Evolutionary conservation across 2,113 vertebrate species (phyloP), one percentile per base, ranked within the genome.

Genomic region (Elephas maximus): DNA sequence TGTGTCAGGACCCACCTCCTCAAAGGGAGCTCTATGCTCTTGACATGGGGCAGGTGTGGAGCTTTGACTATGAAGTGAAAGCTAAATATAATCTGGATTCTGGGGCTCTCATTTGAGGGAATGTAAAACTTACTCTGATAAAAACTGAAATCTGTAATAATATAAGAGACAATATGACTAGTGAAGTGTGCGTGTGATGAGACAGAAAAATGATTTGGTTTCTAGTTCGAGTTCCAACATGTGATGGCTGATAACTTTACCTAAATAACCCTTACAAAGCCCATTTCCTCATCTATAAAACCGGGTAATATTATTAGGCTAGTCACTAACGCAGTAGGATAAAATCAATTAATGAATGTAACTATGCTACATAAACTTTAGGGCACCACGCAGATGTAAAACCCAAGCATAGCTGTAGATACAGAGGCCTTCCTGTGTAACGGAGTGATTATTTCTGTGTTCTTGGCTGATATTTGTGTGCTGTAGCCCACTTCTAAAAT

Each of bases 301-400:
- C 37, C 83, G 26, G 78, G 83, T 74, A 67, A 60, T 94, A 89
- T 33, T 57, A 93, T n/a, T 48, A 69, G 51, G 86, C 26, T 57
- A 60, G n/a, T 15, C 28, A 28, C 44, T 33, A 18, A 24, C 20
- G 71, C 6, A 84, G 41, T 76, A 41, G 11, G 41, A 63, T 91
- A 88, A 93, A 83, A 96, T 69, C 21, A 93, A 30, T 51, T 90
- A 95, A 78, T 53, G 65, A 95, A 37, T 83, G 10, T 73, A 80
- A 41, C 1, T 48, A 21, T 78, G 28, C 15, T 48, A 14, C 14
- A 71, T 82, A 82, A 93, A 79, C 73, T 90, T 92, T 21, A 83
- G 30, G 65, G 7, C 5, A 88, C 51, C 45, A 76, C 33, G 76
- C 37, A 51, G n/a, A 51, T 51, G 4, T 67, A 88, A 88, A 95